Conservation (phyloP, 1,140 invertebrate species). For the Batillaria attramentaria region DNA sequence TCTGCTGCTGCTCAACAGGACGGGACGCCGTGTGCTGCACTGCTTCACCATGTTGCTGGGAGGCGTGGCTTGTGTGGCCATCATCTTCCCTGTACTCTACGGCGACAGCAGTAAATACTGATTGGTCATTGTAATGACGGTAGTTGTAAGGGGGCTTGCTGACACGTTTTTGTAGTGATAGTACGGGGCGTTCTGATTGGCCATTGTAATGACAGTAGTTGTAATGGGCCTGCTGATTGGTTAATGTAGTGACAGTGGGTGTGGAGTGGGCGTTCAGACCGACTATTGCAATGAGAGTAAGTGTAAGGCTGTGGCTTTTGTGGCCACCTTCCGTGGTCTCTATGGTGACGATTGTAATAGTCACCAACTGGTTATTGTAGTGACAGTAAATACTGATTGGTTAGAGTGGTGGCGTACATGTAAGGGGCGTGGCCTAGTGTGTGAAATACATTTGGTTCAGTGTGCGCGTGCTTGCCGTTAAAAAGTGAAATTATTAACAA, state of each 20-base stretch:
- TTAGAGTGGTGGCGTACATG: too few relatives aligned
- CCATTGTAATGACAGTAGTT: not conserved
- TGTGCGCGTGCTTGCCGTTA: too few relatives aligned
- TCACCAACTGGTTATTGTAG: too few relatives aligned
- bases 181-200: not conserved
- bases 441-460: too few relatives aligned
- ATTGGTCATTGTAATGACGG: not conserved
- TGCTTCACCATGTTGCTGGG: slow-evolving; percentile 55
- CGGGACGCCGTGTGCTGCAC: slow-evolving; percentile 55
- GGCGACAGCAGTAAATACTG: slow-evolving; percentile 44
- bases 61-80: slow-evolving; percentile 54
- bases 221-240: not conserved
- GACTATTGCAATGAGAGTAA: not conserved
- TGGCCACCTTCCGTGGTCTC: too few relatives aligned
- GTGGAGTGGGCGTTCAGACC: not conserved
- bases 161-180: not conserved
- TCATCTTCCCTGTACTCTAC: slow-evolving; percentile 54
- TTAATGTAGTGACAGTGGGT: not conserved
- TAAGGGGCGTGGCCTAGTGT: too few relatives aligned
- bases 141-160: not conserved
- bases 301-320: too few relatives aligned
- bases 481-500: too few relatives aligned
- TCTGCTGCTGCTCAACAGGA: slow-evolving; percentile 53
- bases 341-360: too few relatives aligned
- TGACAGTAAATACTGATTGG: too few relatives aligned